Percentiles rank a stretch among this genome's conserved stretches.
Evolutionary conservation across 1,140 invertebrate species (phyloP).

Genomic region (Kradibia gibbosae): DNA sequence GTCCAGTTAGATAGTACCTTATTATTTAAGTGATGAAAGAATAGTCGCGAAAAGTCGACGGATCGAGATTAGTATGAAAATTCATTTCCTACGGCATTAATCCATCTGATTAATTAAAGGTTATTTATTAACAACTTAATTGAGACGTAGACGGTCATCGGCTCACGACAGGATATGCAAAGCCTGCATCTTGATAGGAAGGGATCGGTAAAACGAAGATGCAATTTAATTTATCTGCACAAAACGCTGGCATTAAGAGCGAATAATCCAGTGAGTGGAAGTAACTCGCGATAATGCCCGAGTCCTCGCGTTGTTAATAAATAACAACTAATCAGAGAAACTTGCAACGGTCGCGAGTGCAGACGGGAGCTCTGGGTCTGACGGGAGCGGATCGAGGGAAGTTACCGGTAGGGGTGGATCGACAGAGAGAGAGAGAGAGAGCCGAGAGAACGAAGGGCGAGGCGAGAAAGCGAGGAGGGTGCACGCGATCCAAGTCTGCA

Average conservation of each 20-base stretch:
- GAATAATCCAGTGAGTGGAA: too few relatives aligned
- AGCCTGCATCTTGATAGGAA: too few relatives aligned
- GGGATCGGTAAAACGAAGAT: too few relatives aligned
- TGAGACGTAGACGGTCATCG: not conserved
- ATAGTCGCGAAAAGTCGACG: constrained; percentile 17
- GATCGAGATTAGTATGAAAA: constrained; percentile 24
- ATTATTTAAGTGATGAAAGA: not conserved
- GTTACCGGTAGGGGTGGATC: too few relatives aligned
- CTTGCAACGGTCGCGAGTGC: not conserved
- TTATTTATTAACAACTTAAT: constrained; percentile 37
- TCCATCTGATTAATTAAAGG: not conserved
- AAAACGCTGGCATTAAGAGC: too few relatives aligned
- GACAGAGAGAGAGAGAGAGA: too few relatives aligned
- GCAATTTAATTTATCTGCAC: too few relatives aligned
- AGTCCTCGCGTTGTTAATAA: constrained; percentile 29
- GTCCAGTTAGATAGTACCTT: constrained; percentile 23
- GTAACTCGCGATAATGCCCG: not conserved
- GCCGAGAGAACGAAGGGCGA: too few relatives aligned
- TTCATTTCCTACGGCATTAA: not conserved
- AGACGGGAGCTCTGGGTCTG: not conserved
- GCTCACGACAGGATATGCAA: too few relatives aligned
- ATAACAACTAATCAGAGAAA: constrained; percentile 32
- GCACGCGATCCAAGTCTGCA: constrained; percentile 17
- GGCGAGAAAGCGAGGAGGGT: not conserved
- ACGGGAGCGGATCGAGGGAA: too few relatives aligned